Evolutionary conservation across 2,888 invertebrate genomes (phyloP), one percentile per base, ranked within the genome.

Genomic region (Ichneumoninae sp.): DNA sequence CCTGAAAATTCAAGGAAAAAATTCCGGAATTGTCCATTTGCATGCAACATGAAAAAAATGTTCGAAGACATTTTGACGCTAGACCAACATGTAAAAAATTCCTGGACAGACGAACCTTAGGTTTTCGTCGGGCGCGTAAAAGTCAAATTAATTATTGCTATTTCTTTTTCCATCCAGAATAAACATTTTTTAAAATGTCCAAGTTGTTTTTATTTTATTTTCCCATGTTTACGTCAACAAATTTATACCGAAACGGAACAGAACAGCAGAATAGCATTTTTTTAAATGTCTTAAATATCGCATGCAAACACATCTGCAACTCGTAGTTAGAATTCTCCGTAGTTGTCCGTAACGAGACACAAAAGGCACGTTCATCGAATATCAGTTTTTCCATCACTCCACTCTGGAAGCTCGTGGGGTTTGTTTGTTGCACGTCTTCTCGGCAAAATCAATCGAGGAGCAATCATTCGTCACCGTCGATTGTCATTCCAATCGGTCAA

Each of bases 331-430:
- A 81, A 78, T 66, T 69, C 52, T 16, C 40, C 65, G 60, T 52
- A 77, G 72, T 77, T 77, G 76, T 70, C 33, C 19, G 57, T 66
- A 81, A 22, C 62, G 19, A 79, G 19, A 74, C 70, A 19, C 33
- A 40, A 75, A 62, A 47, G 76, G 68, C 62, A 82, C 84, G 76
- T 79, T 79, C 66, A 68, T 78, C 69, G 65, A 70, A 57, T 60
- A 76, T 1, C 30, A 57, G 22, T 16, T n/a, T 16, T 19, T 10
- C 8, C 5, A 44, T 54, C n/a, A 40, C 26, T 44, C 16, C 26
- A 13, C 70, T 10, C 57, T 26, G 26, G 44, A 10, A 4, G 60
- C 74, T 70, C 52, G 2, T 19, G 7, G 54, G 16, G 44, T 22
- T 76, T 47, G 57, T 54, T 78, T 52, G 26, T 50, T 19, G 44